phyloP scores from a whole-genome alignment of 2,113 vertebrate species.

The Rhea pennata region DNA sequence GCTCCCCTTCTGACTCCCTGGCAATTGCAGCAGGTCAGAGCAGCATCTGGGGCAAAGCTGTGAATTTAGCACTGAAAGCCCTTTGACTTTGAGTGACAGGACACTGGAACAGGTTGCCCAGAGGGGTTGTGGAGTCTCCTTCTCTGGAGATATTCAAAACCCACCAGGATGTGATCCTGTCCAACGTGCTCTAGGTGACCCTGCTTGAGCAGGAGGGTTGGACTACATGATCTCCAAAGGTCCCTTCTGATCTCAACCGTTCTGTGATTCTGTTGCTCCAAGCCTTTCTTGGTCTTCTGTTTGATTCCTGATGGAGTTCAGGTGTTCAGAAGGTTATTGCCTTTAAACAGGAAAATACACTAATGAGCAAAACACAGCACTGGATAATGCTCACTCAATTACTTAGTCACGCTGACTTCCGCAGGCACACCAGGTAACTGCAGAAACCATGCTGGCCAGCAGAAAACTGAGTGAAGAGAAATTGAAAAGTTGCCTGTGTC shows the following conservation, averaged over 20 bases:
- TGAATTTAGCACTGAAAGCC: neutral
- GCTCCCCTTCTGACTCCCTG: neutral
- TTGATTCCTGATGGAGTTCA: neutral
- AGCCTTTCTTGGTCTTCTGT: neutral
- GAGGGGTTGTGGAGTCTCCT: no score
- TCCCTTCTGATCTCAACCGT: no score
- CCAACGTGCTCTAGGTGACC: no score
- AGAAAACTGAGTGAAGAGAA: neutral
- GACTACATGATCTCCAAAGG: no score
- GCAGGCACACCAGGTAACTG: neutral
- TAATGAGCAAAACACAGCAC: neutral
- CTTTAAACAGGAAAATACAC: neutral
- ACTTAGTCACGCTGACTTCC: neutral
- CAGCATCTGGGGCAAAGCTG: neutral
- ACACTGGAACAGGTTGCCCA: no score
- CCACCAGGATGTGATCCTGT: no score
- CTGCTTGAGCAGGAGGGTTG: no score
- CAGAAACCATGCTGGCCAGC: neutral
- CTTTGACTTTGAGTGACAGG: neutral
- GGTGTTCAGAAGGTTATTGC: neutral
- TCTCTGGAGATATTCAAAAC: no score
- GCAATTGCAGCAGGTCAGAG: neutral
- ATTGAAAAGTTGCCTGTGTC: constrained; percentile 39
- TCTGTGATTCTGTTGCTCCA: neutral
- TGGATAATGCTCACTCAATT: neutral